Percentiles rank a stretch among this genome's conserved stretches.
Evolutionary conservation across 2,797 vertebrate species (phyloP).

Genomic region (Selene dorsalis): DNA sequence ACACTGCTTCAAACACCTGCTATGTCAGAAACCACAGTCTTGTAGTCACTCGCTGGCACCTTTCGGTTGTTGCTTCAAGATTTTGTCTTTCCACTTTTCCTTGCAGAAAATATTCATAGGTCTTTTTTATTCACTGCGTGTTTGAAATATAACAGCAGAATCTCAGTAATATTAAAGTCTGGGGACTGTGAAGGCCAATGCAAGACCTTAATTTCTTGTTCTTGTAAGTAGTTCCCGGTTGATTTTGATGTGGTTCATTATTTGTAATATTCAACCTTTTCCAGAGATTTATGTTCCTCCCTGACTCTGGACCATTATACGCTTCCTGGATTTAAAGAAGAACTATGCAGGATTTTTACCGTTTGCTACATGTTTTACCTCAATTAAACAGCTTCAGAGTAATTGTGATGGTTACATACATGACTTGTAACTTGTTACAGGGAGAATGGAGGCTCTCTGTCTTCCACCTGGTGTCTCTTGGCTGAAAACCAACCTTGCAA

Average conservation of each 20-base stretch:
- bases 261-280: slow-evolving; percentile 19
- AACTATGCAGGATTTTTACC: too few species aligned
- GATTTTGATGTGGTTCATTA: slow-evolving; percentile 19
- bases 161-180: slow-evolving; percentile 34
- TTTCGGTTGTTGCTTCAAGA: background rate
- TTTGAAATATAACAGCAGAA: slow-evolving; percentile 22
- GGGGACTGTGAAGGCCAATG: slow-evolving; percentile 15
- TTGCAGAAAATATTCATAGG: slow-evolving; percentile 25
- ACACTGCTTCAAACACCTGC: background rate
- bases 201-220: slow-evolving; percentile 10
- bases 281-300: background rate
- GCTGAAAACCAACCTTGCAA: too few species aligned
- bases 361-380: too few species aligned
- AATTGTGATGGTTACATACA: too few species aligned
- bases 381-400: too few species aligned
- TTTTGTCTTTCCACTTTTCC: background rate
- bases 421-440: too few species aligned
- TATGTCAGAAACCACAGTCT: background rate
- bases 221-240: slow-evolving; percentile 15
- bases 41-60: background rate
- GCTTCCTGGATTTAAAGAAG: background rate
- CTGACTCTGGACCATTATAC: slow-evolving; percentile 5
- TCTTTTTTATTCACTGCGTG: slow-evolving; percentile 6
- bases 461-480: too few species aligned
- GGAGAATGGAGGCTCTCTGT: too few species aligned